Evolutionary conservation across 2,113 vertebrate genomes (phyloP).

Genomic region (Trinectes maculatus): DNA sequence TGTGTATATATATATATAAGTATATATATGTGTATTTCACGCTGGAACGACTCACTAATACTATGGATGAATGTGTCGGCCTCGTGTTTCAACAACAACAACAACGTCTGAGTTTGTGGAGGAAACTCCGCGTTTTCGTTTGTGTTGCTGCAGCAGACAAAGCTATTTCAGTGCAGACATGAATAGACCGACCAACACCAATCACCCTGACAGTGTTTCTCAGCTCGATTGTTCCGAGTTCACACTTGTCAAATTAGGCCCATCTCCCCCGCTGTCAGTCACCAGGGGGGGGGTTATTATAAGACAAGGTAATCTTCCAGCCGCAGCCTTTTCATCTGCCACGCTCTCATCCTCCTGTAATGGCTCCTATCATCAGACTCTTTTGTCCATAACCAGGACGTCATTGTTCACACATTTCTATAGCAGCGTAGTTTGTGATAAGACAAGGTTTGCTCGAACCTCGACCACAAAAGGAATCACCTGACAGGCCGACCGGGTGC

Average conservation of each 20-base stretch:
- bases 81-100: too few relatives aligned
- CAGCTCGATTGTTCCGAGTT: slow-evolving; percentile 17
- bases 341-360: slow-evolving; percentile 9
- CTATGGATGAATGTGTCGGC: too few relatives aligned
- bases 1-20: too few relatives aligned
- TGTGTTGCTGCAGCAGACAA: background rate
- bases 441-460: background rate
- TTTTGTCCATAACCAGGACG: slow-evolving; percentile 5
- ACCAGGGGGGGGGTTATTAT: background rate
- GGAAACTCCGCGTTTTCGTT: too few relatives aligned
- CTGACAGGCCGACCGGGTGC: too few relatives aligned
- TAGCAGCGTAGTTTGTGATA: background rate
- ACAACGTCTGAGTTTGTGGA: background rate
- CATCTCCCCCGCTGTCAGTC: slow-evolving; percentile 16
- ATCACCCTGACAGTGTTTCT: background rate
- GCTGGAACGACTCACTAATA: too few relatives aligned
- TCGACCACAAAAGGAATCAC: too few relatives aligned
- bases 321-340: slow-evolving; percentile 5
- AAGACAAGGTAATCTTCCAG: slow-evolving; percentile 14
- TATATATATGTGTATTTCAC: background rate
- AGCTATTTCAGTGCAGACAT: background rate
- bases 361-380: background rate
- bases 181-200: background rate
- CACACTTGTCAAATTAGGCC: slow-evolving; percentile 22
- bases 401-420: slow-evolving; percentile 21